Conservation (phyloP, 1,140 invertebrate genomes). For the Trichonephila clavipes region DNA sequence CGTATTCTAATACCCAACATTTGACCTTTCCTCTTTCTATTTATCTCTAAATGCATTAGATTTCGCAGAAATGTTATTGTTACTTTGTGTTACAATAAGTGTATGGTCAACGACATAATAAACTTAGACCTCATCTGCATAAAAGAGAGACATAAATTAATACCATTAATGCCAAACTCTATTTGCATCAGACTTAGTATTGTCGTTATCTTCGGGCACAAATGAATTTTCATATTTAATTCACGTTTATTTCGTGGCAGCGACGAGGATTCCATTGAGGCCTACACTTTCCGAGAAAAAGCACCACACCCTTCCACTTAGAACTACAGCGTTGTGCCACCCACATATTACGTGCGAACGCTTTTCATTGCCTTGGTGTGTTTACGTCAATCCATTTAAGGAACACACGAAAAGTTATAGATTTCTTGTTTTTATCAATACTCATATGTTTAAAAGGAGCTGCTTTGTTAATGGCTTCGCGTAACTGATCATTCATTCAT, state of each 20-base stretch:
- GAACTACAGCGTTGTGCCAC: neutral
- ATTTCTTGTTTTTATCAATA: neutral
- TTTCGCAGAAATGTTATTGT: too few relatives aligned
- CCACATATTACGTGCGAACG: neutral
- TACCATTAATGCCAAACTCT: neutral
- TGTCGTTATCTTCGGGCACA: neutral
- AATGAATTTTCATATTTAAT: slow-evolving; percentile 24
- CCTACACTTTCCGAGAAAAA: neutral
- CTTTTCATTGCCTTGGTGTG: neutral
- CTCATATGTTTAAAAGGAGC: neutral
- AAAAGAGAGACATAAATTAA: neutral
- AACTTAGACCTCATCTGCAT: neutral
- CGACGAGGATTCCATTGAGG: neutral
- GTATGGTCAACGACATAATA: too few relatives aligned
- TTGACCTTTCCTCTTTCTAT: too few relatives aligned
- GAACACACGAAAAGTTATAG: neutral
- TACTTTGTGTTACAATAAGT: too few relatives aligned
- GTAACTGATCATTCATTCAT: too few relatives aligned
- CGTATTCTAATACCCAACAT: too few relatives aligned
- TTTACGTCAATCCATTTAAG: neutral
- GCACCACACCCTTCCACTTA: slow-evolving; percentile 8
- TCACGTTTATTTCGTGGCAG: neutral
- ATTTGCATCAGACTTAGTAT: neutral
- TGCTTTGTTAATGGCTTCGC: neutral
- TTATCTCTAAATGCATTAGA: too few relatives aligned